Percentiles rank a stretch among this genome's conserved stretches.
These are phyloP conservation scores for Limonius californicus DNA, from an alignment of 1,140 invertebrate genomes.

Conservation along the genomic window DNA sequence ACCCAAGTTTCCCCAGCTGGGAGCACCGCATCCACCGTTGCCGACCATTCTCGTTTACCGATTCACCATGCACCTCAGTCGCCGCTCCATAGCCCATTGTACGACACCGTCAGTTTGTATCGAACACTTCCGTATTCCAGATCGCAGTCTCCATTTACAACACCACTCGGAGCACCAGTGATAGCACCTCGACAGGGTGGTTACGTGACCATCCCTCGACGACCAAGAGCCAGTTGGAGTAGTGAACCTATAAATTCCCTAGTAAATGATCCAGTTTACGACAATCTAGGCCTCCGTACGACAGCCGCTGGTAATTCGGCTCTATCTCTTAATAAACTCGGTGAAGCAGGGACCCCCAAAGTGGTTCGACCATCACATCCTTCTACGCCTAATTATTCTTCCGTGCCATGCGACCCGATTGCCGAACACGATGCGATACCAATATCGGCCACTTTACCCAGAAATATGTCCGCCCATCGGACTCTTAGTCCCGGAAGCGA, in stretches of 20 bases:
- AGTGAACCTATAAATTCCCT: conserved; percentile 42
- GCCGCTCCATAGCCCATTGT: conserved; percentile 54
- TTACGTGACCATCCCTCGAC: conserved; percentile 79
- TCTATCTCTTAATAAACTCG: conserved; percentile 66
- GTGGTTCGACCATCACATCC: conserved; percentile 34
- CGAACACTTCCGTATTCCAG: conserved; percentile 69
- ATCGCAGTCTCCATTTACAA: conserved; percentile 67
- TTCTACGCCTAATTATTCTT: conserved; percentile 1
- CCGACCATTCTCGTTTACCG: conserved; percentile 57
- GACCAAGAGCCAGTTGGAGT: conserved; percentile 79
- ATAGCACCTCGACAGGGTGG: conserved; percentile 63
- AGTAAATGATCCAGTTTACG: conserved; percentile 72
- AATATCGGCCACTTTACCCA: conserved; percentile 45
- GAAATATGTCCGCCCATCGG: conserved; percentile 48
- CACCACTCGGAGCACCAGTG: conserved; percentile 49
- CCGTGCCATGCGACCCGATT: conserved; percentile 56
- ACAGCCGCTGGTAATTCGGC: conserved; percentile 82
- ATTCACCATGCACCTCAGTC: conserved; percentile 51
- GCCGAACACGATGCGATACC: conserved; percentile 58
- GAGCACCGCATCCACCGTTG: conserved; percentile 72
- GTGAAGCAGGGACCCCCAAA: conserved; percentile 42
- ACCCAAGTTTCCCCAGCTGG: conserved; percentile 65
- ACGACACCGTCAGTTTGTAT: conserved; percentile 54
- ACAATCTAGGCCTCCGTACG: conserved; percentile 75
- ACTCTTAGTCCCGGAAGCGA: conserved; percentile 34